Evolutionary conservation across 2,888 invertebrate genomes (phyloP).

Genomic region (Tipula lateralis): DNA sequence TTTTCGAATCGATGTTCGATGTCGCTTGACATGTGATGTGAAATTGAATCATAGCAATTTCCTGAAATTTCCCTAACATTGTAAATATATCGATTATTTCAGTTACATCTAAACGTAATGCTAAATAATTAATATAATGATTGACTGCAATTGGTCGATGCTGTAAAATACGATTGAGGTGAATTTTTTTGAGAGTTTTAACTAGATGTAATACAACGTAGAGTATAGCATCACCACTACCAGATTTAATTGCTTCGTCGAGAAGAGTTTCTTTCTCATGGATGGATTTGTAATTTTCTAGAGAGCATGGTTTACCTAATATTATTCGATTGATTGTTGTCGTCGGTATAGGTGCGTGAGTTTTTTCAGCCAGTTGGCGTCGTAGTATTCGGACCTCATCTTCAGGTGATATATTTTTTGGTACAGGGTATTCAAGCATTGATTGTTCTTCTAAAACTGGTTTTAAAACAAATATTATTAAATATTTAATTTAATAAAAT

Average conservation of each 20-base stretch:
- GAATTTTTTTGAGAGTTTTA: constrained; percentile 64
- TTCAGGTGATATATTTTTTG: constrained; percentile 43
- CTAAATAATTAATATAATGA: constrained; percentile 71
- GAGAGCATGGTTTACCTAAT: constrained; percentile 52
- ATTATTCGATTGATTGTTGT: constrained; percentile 47
- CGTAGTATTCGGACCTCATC: constrained; percentile 47
- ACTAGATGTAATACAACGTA: constrained; percentile 71
- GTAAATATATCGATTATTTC: constrained; percentile 70
- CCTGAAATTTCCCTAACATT: constrained; percentile 61
- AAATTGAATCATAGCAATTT: constrained; percentile 56
- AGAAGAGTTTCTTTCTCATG: constrained; percentile 66
- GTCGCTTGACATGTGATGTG: constrained; percentile 42
- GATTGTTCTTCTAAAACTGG: constrained; percentile 55
- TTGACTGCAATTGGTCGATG: constrained; percentile 66
- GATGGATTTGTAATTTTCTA: constrained; percentile 55
- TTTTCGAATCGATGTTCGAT: constrained; percentile 45
- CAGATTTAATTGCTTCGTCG: constrained; percentile 64
- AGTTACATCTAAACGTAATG: constrained; percentile 59
- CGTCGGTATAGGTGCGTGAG: constrained; percentile 42
- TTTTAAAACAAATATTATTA: too few relatives aligned
- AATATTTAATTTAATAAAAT: constrained; percentile 38
- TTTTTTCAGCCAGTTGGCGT: constrained; percentile 37
- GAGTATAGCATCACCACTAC: constrained; percentile 71
- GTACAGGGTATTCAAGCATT: constrained; percentile 50
- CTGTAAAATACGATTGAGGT: constrained; percentile 65